Evolutionary conservation across 2,113 vertebrate genomes (phyloP).

Genomic region (Prochilodus magdalenae): DNA sequence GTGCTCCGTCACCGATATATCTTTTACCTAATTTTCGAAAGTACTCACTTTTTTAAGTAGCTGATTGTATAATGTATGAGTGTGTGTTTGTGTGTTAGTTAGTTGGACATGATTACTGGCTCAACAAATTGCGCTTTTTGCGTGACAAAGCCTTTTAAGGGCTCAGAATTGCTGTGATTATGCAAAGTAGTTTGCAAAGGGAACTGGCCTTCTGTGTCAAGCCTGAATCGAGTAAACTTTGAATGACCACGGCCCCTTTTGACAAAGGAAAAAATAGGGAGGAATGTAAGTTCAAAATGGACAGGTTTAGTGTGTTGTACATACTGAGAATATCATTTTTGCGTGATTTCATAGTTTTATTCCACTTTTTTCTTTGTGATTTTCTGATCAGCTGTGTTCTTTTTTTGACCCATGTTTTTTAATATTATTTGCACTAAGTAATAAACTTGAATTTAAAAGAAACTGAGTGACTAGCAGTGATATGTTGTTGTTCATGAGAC

Average conservation of each 20-base stretch:
- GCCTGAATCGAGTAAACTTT: conserved; percentile 5
- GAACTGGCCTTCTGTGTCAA: conserved; percentile 18
- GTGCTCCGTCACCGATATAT: neutral
- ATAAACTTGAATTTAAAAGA: conserved; percentile 73
- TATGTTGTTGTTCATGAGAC: neutral
- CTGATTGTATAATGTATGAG: neutral
- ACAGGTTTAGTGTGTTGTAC: conserved; percentile 57
- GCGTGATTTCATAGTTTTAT: conserved; percentile 58
- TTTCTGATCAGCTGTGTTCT: conserved; percentile 51
- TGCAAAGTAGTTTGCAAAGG: conserved; percentile 20
- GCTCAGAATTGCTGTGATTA: conserved; percentile 24
- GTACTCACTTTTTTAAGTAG: neutral
- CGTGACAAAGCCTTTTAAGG: conserved; percentile 7
- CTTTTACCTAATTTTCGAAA: neutral
- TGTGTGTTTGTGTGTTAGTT: neutral
- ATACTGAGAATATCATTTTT: conserved; percentile 59
- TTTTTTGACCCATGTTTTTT: conserved; percentile 67
- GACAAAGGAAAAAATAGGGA: conserved; percentile 30
- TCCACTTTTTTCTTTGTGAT: conserved; percentile 26
- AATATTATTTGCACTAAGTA: conserved; percentile 79
- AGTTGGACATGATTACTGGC: neutral
- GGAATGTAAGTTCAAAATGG: conserved; percentile 66
- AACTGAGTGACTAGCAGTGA: neutral
- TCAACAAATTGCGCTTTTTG: neutral
- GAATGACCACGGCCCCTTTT: conserved; percentile 11